Evolutionary conservation across 2,113 vertebrate species (phyloP).

Genomic region (Prunella himalayana): DNA sequence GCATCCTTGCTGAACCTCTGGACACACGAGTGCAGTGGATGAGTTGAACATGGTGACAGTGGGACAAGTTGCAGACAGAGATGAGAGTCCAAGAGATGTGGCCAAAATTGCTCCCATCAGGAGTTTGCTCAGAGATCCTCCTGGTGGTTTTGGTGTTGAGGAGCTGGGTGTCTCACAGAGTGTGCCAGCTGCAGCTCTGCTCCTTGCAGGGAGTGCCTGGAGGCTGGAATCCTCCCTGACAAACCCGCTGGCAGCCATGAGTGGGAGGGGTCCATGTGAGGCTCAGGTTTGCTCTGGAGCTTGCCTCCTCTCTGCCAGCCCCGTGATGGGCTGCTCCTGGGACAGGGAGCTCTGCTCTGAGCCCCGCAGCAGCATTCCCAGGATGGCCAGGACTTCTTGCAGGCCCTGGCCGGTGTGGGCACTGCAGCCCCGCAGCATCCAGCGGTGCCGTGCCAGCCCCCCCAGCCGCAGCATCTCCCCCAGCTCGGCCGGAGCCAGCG

Average conservation of each 20-base stretch:
- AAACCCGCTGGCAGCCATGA: not conserved
- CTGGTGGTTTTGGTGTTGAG: not conserved
- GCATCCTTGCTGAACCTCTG: not conserved
- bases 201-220: not conserved
- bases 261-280: accelerated
- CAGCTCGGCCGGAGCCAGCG: slow-evolving; percentile 73
- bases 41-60: not conserved
- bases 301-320: not conserved
- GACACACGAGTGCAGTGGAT: accelerated
- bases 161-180: accelerated
- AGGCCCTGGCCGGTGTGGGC: slow-evolving; percentile 76
- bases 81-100: not conserved
- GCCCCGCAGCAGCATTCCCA: slow-evolving; percentile 70
- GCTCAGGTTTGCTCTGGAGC: not conserved
- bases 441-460: slow-evolving; percentile 30
- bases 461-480: slow-evolving; percentile 55
- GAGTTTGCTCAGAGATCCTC: not conserved
- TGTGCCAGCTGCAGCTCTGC: not conserved
- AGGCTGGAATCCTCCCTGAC: not conserved
- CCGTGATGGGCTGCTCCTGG: not conserved
- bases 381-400: slow-evolving; percentile 71
- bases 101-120: not conserved
- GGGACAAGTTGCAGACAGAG: not conserved
- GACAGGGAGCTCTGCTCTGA: not conserved
- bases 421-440: slow-evolving; percentile 83